A percentile compares a stretch with the other conserved stretches of the same genome.
These are phyloP conservation scores for Drosophila repletoides DNA, from an alignment of 1,140 invertebrate species.

Conservation along the genomic window DNA sequence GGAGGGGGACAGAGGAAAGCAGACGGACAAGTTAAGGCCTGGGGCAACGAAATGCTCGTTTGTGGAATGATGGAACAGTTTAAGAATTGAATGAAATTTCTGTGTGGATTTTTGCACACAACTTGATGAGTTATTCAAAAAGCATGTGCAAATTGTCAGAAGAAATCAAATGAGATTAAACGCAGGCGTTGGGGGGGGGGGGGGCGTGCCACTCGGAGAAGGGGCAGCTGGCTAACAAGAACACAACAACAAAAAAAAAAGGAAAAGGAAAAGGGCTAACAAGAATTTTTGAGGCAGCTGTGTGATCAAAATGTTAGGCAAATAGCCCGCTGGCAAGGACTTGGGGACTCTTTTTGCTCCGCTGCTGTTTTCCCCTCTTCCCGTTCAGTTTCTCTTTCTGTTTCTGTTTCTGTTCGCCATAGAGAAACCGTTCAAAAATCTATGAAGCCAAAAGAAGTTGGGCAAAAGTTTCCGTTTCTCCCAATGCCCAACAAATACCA, in stretches of 20 bases:
- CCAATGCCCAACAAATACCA: conserved; percentile 47
- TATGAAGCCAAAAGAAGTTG: conserved; percentile 26
- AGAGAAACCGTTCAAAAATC: conserved; percentile 15
- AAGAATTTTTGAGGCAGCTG: conserved; percentile 16
- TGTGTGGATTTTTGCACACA: conserved; percentile 25
- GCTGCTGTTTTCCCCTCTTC: too few species aligned
- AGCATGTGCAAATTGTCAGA: conserved; percentile 74
- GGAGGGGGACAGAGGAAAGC: conserved; percentile 26
- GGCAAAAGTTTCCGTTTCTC: conserved; percentile 45
- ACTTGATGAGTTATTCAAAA: conserved; percentile 75
- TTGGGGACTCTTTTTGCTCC: too few species aligned
- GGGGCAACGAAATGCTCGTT: conserved; percentile 43
- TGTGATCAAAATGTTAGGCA: neutral
- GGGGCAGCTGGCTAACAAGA: too few species aligned
- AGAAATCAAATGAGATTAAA: conserved; percentile 76
- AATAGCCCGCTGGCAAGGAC: conserved; percentile 16
- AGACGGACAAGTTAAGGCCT: conserved; percentile 48
- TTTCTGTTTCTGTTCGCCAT: too few species aligned
- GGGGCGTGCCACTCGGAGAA: neutral
- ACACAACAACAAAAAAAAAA: neutral
- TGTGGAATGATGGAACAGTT: conserved; percentile 54
- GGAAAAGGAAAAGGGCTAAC: conserved; percentile 16
- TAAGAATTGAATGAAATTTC: conserved; percentile 24
- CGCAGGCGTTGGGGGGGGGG: neutral
- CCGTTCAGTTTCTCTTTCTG: too few species aligned